Conservation (phyloP, 2,888 invertebrate species). For the Drosophila incognita region DNA sequence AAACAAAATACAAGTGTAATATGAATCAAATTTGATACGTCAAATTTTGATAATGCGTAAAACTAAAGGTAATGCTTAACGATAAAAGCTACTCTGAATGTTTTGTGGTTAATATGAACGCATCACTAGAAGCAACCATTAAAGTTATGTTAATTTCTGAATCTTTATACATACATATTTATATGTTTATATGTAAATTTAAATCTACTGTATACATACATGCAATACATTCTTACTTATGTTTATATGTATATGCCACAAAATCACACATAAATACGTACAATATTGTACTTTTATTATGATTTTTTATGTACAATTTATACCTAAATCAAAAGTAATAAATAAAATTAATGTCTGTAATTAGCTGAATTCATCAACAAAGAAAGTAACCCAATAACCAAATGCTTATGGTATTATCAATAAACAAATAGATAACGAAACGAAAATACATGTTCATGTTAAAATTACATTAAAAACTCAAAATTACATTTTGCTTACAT, state of each 20-base stretch:
- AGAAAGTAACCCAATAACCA: constrained; percentile 60
- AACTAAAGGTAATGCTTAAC: constrained; percentile 36
- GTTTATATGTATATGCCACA: constrained; percentile 58
- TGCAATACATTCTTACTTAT: constrained; percentile 48
- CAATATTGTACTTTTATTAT: constrained; percentile 68
- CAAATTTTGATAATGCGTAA: constrained; percentile 18
- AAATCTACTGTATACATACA: constrained; percentile 51
- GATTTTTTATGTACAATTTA: constrained; percentile 65
- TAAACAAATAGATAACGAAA: constrained; percentile 73
- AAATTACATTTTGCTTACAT: constrained; percentile 63
- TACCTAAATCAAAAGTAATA: constrained; percentile 64
- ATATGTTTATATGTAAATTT: constrained; percentile 63
- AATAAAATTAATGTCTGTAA: constrained; percentile 69
- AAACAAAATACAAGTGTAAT: constrained; percentile 33
- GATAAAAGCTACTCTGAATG: constrained; percentile 35
- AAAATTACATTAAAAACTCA: constrained; percentile 56
- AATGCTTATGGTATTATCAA: constrained; percentile 64
- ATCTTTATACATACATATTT: constrained; percentile 55
- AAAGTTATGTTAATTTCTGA: constrained; percentile 59
- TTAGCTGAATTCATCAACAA: constrained; percentile 67
- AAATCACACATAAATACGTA: constrained; percentile 58
- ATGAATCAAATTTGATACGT: constrained; percentile 28
- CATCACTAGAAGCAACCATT: constrained; percentile 36
- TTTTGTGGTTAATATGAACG: constrained; percentile 48
- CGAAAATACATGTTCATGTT: constrained; percentile 69